A percentile compares a stretch with the other conserved stretches of the same genome.
phyloP scores from a whole-genome alignment of 2,888 invertebrate genomes.

The Amphipyra tragopoginis region DNA sequence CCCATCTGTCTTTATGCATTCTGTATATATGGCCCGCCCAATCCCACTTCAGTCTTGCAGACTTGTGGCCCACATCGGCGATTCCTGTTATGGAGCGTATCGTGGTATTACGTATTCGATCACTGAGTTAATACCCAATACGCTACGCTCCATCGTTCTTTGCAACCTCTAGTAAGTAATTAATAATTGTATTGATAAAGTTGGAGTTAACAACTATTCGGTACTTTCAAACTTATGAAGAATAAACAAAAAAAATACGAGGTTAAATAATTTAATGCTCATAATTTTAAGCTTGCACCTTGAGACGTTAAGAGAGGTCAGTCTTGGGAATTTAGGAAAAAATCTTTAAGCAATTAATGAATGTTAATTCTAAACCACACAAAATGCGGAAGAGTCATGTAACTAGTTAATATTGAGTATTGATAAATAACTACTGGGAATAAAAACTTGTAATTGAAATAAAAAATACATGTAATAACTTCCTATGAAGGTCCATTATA shows the following conservation, averaged over 20 bases:
- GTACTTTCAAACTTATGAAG: neutral
- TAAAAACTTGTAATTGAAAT: neutral
- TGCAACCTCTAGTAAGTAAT: too few species aligned
- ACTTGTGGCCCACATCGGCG: too few species aligned
- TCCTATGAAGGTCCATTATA: constrained; percentile 2
- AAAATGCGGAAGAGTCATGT: constrained; percentile 44
- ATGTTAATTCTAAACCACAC: constrained; percentile 26
- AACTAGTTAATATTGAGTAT: constrained; percentile 18
- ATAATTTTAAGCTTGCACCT: constrained; percentile 22
- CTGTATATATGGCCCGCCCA: too few species aligned
- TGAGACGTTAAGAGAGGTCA: constrained; percentile 38
- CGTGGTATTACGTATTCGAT: too few species aligned
- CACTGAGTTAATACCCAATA: too few species aligned
- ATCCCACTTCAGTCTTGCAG: too few species aligned
- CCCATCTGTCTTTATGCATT: too few species aligned
- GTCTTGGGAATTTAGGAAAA: constrained; percentile 32
- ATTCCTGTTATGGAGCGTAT: too few species aligned
- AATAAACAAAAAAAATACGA: neutral
- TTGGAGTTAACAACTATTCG: too few species aligned
- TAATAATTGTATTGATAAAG: too few species aligned
- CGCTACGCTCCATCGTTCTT: too few species aligned
- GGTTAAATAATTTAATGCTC: constrained; percentile 3
- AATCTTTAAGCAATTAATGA: constrained; percentile 22
- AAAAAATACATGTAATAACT: constrained; percentile 11
- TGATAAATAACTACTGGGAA: constrained; percentile 1